Evolutionary conservation across 2,797 vertebrate genomes (phyloP).

Genomic region (Sebastiscus albofasciatus): DNA sequence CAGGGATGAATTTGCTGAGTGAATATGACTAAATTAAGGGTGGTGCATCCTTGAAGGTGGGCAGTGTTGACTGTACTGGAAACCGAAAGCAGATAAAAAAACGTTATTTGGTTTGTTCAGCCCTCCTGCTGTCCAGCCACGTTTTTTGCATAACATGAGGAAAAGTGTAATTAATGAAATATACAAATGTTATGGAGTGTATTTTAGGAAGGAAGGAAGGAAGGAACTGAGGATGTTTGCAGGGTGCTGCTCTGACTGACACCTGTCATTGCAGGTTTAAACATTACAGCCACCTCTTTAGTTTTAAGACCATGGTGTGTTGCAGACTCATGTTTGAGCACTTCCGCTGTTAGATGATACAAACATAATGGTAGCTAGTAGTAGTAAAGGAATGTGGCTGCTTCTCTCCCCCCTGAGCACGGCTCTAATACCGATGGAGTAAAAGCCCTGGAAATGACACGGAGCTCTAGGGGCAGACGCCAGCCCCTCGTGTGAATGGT

Average conservation of each 20-base stretch:
- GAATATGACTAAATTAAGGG: constrained; percentile 8
- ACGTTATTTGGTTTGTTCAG: constrained; percentile 33
- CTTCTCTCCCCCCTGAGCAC: not conserved
- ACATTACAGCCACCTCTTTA: not conserved
- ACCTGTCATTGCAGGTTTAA: constrained; percentile 63
- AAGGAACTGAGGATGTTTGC: constrained; percentile 5
- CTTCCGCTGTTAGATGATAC: not conserved
- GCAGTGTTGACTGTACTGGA: constrained; percentile 52
- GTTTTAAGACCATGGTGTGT: not conserved
- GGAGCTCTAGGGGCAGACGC: constrained; percentile 52
- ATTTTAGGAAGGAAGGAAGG: not conserved
- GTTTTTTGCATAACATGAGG: constrained; percentile 2
- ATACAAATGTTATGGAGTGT: not conserved
- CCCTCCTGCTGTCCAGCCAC: not conserved
- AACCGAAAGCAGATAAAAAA: constrained; percentile 40
- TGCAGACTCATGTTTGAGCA: not conserved
- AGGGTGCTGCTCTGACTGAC: constrained; percentile 48
- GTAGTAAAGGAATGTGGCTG: constrained; percentile 59
- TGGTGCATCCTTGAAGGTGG: constrained; percentile 17
- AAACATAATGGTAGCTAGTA: constrained; percentile 17
- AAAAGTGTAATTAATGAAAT: not conserved
- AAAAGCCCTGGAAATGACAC: constrained; percentile 67
- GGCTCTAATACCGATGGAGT: constrained; percentile 41
- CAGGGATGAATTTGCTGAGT: constrained; percentile 11
- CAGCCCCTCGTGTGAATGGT: constrained; percentile 69